Conservation (phyloP, 2,797 vertebrate species). For the Chaetophractus vellerosus region DNA sequence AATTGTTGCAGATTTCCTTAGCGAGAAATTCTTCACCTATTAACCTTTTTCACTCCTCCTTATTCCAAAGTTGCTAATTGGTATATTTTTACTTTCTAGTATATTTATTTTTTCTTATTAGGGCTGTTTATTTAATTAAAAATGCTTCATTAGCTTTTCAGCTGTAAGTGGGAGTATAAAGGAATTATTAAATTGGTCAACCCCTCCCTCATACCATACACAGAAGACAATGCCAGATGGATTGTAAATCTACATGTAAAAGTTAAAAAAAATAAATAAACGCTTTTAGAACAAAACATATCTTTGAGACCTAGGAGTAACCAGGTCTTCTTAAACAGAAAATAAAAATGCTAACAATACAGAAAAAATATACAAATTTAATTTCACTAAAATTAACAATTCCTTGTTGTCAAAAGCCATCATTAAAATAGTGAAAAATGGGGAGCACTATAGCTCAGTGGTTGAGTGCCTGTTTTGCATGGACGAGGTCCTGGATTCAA, state of each 20-base stretch:
- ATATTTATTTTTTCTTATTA: not conserved
- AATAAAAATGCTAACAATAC: not conserved
- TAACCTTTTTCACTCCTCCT: not conserved
- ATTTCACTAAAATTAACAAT: not conserved
- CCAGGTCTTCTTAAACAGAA: not conserved
- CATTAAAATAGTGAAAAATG: not conserved
- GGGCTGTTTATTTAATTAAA: not conserved
- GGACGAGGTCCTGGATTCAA: no score
- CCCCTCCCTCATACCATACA: not conserved
- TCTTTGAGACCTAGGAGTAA: not conserved
- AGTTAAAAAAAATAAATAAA: not conserved
- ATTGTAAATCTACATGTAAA: not conserved
- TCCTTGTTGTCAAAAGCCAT: not conserved
- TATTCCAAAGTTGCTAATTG: not conserved
- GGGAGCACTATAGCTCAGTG: no score
- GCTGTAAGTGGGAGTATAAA: not conserved
- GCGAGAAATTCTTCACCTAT: not conserved
- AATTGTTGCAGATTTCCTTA: not conserved
- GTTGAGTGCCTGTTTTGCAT: no score
- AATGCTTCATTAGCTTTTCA: not conserved
- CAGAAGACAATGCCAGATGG: not conserved
- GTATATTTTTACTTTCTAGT: not conserved
- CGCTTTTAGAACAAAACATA: not conserved
- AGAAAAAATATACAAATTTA: not conserved
- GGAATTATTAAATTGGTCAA: not conserved